Evolutionary conservation across 2,797 vertebrate genomes (phyloP).

Genomic region (Gymnocypris eckloni): DNA sequence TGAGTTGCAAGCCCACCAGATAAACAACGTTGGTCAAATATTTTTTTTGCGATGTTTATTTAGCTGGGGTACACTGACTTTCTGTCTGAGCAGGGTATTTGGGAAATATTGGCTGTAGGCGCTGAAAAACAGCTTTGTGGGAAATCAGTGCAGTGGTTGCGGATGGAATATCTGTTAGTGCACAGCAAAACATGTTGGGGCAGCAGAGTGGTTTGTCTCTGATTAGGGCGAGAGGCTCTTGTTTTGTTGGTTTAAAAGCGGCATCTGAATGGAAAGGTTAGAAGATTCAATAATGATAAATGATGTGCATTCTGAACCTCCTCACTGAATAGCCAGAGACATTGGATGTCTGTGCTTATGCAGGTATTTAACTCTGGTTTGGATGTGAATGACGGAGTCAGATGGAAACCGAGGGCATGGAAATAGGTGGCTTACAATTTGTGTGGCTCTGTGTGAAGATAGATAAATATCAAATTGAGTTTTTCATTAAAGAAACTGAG

Average conservation of each 20-base stretch:
- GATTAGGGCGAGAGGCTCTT: slow-evolving; percentile 41
- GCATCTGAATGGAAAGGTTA: slow-evolving; percentile 31
- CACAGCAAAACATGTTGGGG: slow-evolving; percentile 44
- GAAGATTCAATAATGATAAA: slow-evolving; percentile 23
- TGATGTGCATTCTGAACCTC: slow-evolving; percentile 14
- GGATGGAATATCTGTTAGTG: slow-evolving; percentile 12
- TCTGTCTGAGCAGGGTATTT: background rate
- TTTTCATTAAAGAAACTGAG: slow-evolving; percentile 51
- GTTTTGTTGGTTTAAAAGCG: slow-evolving; percentile 43
- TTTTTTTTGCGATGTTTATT: background rate
- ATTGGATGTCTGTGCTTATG: slow-evolving; percentile 10
- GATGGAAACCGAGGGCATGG: slow-evolving; percentile 7
- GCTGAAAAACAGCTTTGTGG: slow-evolving; percentile 25
- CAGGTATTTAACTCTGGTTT: slow-evolving; percentile 43
- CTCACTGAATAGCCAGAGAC: slow-evolving; percentile 9
- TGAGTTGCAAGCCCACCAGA: background rate
- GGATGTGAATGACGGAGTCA: slow-evolving; percentile 29
- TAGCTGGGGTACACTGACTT: background rate
- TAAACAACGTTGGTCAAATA: slow-evolving; percentile 7
- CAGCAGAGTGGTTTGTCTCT: slow-evolving; percentile 44
- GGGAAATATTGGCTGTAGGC: slow-evolving; percentile 27
- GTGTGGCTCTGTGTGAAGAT: slow-evolving; percentile 23
- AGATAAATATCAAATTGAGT: slow-evolving; percentile 50
- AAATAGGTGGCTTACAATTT: slow-evolving; percentile 32
- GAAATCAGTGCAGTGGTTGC: slow-evolving; percentile 6